Percentiles rank a stretch among this genome's conserved stretches.
Evolutionary conservation across 1,140 invertebrate genomes (phyloP).

Genomic region (Trichonephila clavipes): DNA sequence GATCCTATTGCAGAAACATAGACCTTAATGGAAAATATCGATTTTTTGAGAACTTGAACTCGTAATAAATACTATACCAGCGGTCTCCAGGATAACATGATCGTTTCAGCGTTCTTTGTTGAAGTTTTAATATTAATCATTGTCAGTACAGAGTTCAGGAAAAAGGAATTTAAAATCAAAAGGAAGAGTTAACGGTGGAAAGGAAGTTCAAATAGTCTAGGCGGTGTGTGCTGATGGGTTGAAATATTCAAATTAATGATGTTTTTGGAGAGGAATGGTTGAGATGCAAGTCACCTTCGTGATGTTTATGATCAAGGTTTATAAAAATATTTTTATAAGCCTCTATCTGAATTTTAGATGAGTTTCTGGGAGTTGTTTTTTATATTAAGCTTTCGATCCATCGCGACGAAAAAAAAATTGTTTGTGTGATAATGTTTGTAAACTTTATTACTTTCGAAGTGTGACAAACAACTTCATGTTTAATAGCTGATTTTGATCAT

Average conservation of each 20-base stretch:
- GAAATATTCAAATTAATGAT: neutral
- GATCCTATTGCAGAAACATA: slow-evolving; percentile 19
- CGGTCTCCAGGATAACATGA: neutral
- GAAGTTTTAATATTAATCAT: slow-evolving; percentile 13
- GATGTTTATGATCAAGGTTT: neutral
- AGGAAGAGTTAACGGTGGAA: neutral
- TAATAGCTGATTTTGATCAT: too few relatives aligned
- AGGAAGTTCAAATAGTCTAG: neutral
- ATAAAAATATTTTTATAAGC: neutral
- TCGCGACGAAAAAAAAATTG: too few relatives aligned
- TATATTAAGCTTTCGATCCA: too few relatives aligned
- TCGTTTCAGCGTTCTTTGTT: neutral
- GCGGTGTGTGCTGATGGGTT: neutral
- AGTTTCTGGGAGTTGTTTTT: neutral
- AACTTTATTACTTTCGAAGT: too few relatives aligned
- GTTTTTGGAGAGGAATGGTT: neutral
- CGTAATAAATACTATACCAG: slow-evolving; percentile 37
- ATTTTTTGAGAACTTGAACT: slow-evolving; percentile 39
- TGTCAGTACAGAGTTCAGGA: neutral
- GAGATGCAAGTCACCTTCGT: neutral
- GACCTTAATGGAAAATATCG: slow-evolving; percentile 57
- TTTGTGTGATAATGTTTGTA: too few relatives aligned
- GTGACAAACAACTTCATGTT: too few relatives aligned
- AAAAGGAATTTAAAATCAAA: slow-evolving; percentile 5
- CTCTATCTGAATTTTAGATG: neutral